Evolutionary conservation across 2,888 invertebrate species (phyloP).

Genomic region (Lordiphosa andalusiaca): DNA sequence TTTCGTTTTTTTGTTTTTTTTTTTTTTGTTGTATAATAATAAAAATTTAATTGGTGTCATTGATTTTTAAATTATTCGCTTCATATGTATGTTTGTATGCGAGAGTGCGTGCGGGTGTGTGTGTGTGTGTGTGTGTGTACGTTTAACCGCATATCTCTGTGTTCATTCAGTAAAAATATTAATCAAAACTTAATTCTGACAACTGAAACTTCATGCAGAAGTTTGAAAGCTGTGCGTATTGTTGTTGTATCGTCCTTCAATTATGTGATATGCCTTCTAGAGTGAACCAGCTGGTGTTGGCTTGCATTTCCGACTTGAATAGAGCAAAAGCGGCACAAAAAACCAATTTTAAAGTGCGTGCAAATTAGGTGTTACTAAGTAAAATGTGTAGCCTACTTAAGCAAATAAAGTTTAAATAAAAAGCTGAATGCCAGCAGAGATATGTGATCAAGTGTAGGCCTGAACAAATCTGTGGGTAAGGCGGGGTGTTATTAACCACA

Average conservation of each 20-base stretch:
- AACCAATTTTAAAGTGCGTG: too few species aligned
- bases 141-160: slow-evolving; percentile 5
- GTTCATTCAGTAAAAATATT: not conserved
- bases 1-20: slow-evolving; percentile 42
- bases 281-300: too few species aligned
- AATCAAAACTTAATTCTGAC: not conserved
- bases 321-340: too few species aligned
- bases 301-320: too few species aligned
- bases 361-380: too few species aligned
- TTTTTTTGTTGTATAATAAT: slow-evolving; percentile 66
- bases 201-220: not conserved
- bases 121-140: not conserved
- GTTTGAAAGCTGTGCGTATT: not conserved
- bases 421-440: too few species aligned
- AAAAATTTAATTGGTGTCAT: slow-evolving; percentile 73
- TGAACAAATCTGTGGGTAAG: not conserved
- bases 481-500: not conserved
- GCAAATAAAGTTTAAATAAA: too few species aligned
- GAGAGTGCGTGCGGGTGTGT: slow-evolving; percentile 1
- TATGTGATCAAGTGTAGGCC: too few species aligned
- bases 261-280: slow-evolving; percentile 11
- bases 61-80: slow-evolving; percentile 42
- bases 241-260: slow-evolving; percentile 1
- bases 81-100: slow-evolving; percentile 14
- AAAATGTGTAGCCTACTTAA: too few species aligned